Percentiles rank a stretch among this genome's conserved stretches.
Conservation (phyloP, 2,888 invertebrate species). For the Salticus scenicus region DNA sequence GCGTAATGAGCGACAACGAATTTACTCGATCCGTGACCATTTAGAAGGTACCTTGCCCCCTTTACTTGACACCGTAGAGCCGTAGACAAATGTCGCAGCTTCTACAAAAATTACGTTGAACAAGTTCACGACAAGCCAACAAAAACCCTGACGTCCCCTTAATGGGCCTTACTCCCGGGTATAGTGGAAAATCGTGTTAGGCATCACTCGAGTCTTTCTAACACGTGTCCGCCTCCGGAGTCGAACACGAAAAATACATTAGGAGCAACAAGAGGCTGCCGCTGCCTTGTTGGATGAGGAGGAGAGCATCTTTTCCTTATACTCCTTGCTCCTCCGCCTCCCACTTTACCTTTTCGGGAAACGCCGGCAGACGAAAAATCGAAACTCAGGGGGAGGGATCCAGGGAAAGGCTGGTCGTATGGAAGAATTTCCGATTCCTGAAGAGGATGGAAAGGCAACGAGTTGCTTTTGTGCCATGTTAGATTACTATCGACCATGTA, state of each 20-base stretch:
- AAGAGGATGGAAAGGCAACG: neutral
- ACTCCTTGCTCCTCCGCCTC: slow-evolving; percentile 41
- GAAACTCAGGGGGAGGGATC: slow-evolving; percentile 28
- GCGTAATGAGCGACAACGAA: slow-evolving; percentile 59
- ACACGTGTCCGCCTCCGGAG: slow-evolving; percentile 68
- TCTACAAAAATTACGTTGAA: slow-evolving; percentile 71
- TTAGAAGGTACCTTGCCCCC: slow-evolving; percentile 38
- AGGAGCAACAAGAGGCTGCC: slow-evolving; percentile 67
- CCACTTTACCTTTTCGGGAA: neutral
- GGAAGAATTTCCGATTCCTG: neutral
- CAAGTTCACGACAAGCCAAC: slow-evolving; percentile 70
- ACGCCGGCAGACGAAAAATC: slow-evolving; percentile 59
- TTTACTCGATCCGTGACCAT: slow-evolving; percentile 66
- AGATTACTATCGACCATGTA: slow-evolving; percentile 12
- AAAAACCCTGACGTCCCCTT: slow-evolving; percentile 68
- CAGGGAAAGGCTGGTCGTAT: neutral
- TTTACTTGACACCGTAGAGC: slow-evolving; percentile 51
- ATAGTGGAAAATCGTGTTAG: slow-evolving; percentile 70
- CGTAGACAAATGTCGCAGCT: slow-evolving; percentile 71
- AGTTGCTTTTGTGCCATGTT: slow-evolving; percentile 13
- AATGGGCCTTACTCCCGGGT: slow-evolving; percentile 67
- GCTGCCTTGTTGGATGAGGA: slow-evolving; percentile 20
- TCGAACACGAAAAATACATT: slow-evolving; percentile 71
- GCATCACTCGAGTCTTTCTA: slow-evolving; percentile 62
- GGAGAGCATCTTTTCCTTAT: slow-evolving; percentile 7